Percentiles rank a stretch among this genome's conserved stretches.
Conservation (phyloP, 2,113 vertebrate genomes). For the Dunckerocampus dactyliophorus region DNA sequence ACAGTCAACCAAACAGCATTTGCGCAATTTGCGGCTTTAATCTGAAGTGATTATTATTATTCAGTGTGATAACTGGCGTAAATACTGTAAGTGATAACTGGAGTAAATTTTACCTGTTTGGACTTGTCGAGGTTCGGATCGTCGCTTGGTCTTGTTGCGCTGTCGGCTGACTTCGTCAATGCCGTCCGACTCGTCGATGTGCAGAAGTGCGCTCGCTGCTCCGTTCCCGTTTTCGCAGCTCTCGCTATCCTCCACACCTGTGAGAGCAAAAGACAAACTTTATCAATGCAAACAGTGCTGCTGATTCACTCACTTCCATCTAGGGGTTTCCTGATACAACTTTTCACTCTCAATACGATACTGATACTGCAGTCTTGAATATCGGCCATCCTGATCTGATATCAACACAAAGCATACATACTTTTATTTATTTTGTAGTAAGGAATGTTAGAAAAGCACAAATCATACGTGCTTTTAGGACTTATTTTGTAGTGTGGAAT, state of each 20-base stretch:
- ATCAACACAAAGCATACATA: too few species aligned
- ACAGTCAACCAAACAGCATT: neutral
- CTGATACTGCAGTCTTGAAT: too few species aligned
- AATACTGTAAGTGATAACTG: neutral
- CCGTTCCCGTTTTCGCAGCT: conserved; percentile 93
- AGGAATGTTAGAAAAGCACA: too few species aligned
- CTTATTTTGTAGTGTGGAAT: too few species aligned
- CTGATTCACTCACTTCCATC: conserved; percentile 13
- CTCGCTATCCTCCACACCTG: conserved; percentile 86
- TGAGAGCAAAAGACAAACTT: neutral
- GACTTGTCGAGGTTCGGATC: conserved; percentile 91
- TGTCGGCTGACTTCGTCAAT: conserved; percentile 86
- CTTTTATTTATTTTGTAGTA: too few species aligned
- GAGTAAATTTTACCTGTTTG: conserved; percentile 84
- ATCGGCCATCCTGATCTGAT: too few species aligned
- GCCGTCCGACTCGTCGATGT: conserved; percentile 90
- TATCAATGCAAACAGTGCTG: conserved; percentile 22
- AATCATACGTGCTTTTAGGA: too few species aligned
- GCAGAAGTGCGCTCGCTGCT: conserved; percentile 91
- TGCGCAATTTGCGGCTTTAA: neutral
- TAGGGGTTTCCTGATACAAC: too few species aligned
- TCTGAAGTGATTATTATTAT: neutral
- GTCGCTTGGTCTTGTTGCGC: conserved; percentile 88
- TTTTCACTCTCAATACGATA: neutral
- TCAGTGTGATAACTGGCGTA: neutral